Evolutionary conservation across 2,113 vertebrate genomes (phyloP), one percentile per base, ranked within the genome.

Genomic region (Xyrauchen texanus): DNA sequence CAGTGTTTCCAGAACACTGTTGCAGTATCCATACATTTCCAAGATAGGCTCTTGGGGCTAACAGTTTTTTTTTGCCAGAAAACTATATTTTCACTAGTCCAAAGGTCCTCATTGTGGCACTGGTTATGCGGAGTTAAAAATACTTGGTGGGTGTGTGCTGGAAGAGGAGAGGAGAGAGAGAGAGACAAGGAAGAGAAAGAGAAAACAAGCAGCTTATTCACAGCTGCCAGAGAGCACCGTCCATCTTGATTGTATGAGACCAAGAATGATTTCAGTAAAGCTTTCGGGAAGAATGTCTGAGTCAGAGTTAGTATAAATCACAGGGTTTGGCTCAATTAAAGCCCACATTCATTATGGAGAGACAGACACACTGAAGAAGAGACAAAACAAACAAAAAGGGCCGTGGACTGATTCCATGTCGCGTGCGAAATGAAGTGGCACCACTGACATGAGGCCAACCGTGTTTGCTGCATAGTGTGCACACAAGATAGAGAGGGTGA

Each of bases 71-170:
- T 15, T 8, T 12, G 10, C 42, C 16, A 45, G 60, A 60, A 64
- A 55, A 6, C 57, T 71, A 67, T 52, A 73, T 67, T 74, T 74
- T 80, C 10, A 44, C 63, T 47, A 16, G 47, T 71, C 67, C 34
- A 76, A 76, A 72, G 58, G 51, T 84, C 67, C 64, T 84, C 42
- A 60, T 62, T 75, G 9, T 16, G 57, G 77, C 53, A 77, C 45
- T 57, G 60, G 80, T 78, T 78, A 72, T 49, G 69, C 67, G 16
- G 68, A 63, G 79, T 73, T 85, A 83, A 81, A 86, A 86, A 76
- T 79, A 78, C 60, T 64, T 46, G 8, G 66, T 68, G 77, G 68
- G 72, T 46, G 76, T 76, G 73, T 16, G 63, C 47, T 46, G 58
- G 70, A 57, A n/a, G 67, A 5, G 42, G 4, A 6, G 42, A 49